A percentile compares a stretch with the other conserved stretches of the same genome.
phyloP scores from a whole-genome alignment of 2,113 vertebrate genomes.

The Ptychochromis oligacanthus region DNA sequence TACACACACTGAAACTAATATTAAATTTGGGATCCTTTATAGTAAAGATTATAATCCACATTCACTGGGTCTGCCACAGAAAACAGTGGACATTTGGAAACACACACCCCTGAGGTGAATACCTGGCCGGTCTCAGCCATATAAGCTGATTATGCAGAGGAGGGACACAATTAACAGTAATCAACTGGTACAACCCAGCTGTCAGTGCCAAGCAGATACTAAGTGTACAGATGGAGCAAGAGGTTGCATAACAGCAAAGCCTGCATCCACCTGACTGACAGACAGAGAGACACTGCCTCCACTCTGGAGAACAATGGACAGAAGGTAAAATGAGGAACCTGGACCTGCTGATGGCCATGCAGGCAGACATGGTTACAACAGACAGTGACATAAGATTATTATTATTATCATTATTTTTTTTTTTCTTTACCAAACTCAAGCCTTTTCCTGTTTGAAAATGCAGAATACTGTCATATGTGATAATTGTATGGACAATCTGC shows the following conservation, averaged over 20 bases:
- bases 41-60: slow-evolving; percentile 16
- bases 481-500: neutral
- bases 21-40: neutral
- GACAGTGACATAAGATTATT: neutral
- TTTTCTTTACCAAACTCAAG: neutral
- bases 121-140: slow-evolving; percentile 58
- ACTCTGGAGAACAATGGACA: neutral
- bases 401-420: neutral
- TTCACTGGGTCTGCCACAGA: neutral
- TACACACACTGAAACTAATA: neutral
- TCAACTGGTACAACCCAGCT: slow-evolving; percentile 66
- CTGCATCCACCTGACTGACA: slow-evolving; percentile 38
- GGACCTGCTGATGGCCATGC: neutral
- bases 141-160: slow-evolving; percentile 72
- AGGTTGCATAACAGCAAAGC: slow-evolving; percentile 59
- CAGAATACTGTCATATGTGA: neutral
- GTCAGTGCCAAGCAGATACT: slow-evolving; percentile 42
- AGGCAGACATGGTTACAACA: neutral
- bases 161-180: slow-evolving; percentile 74
- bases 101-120: slow-evolving; percentile 10
- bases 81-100: neutral
- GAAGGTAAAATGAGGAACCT: neutral
- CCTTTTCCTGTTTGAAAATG: neutral
- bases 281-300: neutral
- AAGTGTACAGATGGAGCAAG: slow-evolving; percentile 33